These are phyloP conservation scores for Polyergus mexicanus DNA, from an alignment of 1,140 invertebrate genomes.

Conservation along the genomic window DNA sequence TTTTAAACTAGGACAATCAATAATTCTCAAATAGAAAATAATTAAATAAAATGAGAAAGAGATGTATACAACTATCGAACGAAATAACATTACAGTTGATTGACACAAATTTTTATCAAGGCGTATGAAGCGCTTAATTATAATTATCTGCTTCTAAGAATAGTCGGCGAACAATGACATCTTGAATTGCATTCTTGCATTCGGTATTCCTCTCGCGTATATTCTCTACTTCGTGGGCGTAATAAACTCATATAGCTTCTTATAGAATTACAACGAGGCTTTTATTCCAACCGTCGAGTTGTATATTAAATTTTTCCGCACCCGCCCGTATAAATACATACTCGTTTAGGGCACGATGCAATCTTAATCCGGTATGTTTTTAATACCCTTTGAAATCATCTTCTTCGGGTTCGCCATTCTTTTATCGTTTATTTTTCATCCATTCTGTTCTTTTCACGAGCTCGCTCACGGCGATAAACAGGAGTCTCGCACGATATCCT, in stretches of 20 bases:
- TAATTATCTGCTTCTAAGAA: conserved; percentile 40
- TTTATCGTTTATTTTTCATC: neutral
- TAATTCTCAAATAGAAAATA: neutral
- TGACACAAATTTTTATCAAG: neutral
- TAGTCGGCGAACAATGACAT: conserved; percentile 18
- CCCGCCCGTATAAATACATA: conserved; percentile 42
- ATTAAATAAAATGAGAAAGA: neutral
- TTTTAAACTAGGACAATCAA: neutral
- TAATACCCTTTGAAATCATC: conserved; percentile 25
- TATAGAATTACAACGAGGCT: conserved; percentile 6
- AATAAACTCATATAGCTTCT: conserved; percentile 15
- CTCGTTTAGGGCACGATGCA: conserved; percentile 32
- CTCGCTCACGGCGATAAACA: conserved; percentile 27
- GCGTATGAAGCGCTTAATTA: conserved; percentile 17
- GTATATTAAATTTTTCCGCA: conserved; percentile 66
- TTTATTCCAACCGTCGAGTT: conserved; percentile 1
- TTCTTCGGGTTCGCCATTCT: conserved; percentile 1
- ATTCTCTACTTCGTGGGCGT: neutral
- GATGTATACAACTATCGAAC: neutral
- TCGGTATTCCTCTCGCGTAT: conserved; percentile 2
- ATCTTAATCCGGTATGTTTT: conserved; percentile 47
- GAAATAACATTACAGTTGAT: neutral
- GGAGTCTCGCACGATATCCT: conserved; percentile 25
- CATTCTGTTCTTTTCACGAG: neutral
- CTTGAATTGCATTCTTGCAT: conserved; percentile 40